Conservation (phyloP, 2,113 vertebrate species). For the Neopipo cinnamomea region DNA sequence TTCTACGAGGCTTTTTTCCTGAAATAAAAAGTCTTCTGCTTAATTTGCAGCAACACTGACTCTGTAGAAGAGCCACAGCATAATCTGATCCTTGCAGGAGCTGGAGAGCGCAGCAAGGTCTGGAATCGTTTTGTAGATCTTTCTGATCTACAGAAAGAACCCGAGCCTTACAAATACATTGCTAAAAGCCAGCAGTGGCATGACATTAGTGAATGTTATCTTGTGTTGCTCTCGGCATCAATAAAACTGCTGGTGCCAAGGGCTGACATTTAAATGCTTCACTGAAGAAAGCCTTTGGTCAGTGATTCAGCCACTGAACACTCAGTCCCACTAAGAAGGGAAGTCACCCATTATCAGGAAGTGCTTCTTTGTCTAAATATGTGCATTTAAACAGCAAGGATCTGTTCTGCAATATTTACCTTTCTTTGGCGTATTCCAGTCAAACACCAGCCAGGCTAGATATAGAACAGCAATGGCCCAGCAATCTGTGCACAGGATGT, state of each 20-base stretch:
- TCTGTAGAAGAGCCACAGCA: background rate
- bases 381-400: background rate
- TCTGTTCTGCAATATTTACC: slow-evolving; percentile 63
- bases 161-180: background rate
- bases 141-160: background rate
- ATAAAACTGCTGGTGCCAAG: accelerated
- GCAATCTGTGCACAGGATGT: slow-evolving; percentile 92
- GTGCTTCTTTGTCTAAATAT: background rate
- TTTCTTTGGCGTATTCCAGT: slow-evolving; percentile 97
- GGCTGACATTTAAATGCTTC: background rate
- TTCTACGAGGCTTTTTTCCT: background rate
- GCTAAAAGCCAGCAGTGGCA: background rate
- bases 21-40: background rate
- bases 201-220: background rate
- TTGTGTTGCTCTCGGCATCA: background rate
- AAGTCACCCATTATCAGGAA: background rate
- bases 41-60: background rate
- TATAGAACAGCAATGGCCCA: slow-evolving; percentile 90
- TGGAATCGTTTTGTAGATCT: background rate
- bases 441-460: slow-evolving; percentile 90
- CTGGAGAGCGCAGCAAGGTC: background rate
- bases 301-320: background rate
- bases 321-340: background rate
- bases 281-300: background rate
- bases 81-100: background rate